Evolutionary conservation across 2,797 vertebrate species (phyloP).

Genomic region (Danio jaintianensis): DNA sequence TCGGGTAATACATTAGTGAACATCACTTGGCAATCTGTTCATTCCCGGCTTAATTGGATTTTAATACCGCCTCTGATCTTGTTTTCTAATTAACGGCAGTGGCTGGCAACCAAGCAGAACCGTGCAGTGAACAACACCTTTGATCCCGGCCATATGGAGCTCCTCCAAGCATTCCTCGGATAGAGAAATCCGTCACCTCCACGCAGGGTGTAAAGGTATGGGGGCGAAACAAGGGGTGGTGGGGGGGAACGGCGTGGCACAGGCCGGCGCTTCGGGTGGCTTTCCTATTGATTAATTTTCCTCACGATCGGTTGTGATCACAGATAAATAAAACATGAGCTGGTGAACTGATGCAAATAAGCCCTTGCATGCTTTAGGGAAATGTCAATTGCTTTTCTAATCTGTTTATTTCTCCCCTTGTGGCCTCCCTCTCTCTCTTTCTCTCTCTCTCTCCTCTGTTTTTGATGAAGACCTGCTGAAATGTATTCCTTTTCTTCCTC

Average conservation of each 20-base stretch:
- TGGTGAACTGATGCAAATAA: slow-evolving; percentile 74
- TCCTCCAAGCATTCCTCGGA: slow-evolving; percentile 82
- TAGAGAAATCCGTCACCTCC: slow-evolving; percentile 82
- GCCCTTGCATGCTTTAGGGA: slow-evolving; percentile 75
- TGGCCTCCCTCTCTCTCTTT: slow-evolving; percentile 69
- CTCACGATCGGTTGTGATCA: slow-evolving; percentile 81
- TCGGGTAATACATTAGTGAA: slow-evolving; percentile 99
- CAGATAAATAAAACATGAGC: slow-evolving; percentile 83
- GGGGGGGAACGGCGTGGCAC: slow-evolving; percentile 57
- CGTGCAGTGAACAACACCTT: slow-evolving; percentile 86
- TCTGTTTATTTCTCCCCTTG: slow-evolving; percentile 80
- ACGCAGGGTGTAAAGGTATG: slow-evolving; percentile 78
- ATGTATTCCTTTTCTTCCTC: slow-evolving; percentile 58
- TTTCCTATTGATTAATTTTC: slow-evolving; percentile 83
- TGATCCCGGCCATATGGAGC: slow-evolving; percentile 87
- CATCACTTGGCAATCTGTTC: slow-evolving; percentile 99
- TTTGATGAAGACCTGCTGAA: slow-evolving; percentile 69
- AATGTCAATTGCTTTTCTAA: slow-evolving; percentile 83
- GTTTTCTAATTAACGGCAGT: slow-evolving; percentile 87
- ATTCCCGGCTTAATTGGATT: slow-evolving; percentile 91
- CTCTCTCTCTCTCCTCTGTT: slow-evolving; percentile 69
- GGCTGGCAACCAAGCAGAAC: slow-evolving; percentile 86
- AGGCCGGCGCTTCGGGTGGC: slow-evolving; percentile 69
- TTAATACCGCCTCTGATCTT: slow-evolving; percentile 89
- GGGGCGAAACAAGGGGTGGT: slow-evolving; percentile 33